Evolutionary conservation across 2,113 vertebrate genomes (phyloP).

Genomic region (Tretioscincus oriximinensis): DNA sequence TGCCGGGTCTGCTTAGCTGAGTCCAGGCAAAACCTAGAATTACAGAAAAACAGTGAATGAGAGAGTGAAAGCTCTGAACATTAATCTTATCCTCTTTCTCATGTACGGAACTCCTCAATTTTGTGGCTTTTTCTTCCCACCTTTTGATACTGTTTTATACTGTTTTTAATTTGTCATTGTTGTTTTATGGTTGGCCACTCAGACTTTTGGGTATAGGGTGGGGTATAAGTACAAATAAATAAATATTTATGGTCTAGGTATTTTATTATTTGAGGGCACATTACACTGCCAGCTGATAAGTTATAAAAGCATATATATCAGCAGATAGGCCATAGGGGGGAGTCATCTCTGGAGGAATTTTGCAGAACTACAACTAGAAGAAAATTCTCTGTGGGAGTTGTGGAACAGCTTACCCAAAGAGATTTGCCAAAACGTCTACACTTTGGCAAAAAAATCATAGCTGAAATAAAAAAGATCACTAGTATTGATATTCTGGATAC

Average conservation of each 20-base stretch:
- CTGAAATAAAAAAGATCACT: too few relatives aligned
- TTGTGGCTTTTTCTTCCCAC: background rate
- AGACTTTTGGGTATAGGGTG: too few relatives aligned
- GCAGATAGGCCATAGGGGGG: too few relatives aligned
- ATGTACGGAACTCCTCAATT: background rate
- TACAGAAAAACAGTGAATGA: background rate
- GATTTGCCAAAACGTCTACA: background rate
- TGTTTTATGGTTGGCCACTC: too few relatives aligned
- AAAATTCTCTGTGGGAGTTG: background rate
- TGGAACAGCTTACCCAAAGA: background rate
- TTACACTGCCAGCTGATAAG: background rate
- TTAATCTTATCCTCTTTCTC: background rate
- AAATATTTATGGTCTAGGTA: background rate
- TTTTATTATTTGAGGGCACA: background rate
- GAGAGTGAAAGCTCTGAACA: background rate
- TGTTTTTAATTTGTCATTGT: too few relatives aligned
- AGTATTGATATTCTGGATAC: too few relatives aligned
- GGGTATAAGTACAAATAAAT: too few relatives aligned
- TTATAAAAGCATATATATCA: too few relatives aligned
- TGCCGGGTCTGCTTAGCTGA: constrained; percentile 97
- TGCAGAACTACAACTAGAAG: too few relatives aligned
- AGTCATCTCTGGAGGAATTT: too few relatives aligned
- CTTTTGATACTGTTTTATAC: too few relatives aligned
- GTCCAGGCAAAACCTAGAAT: constrained; percentile 93
- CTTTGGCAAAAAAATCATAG: too few relatives aligned